A percentile compares a stretch with the other conserved stretches of the same genome.
These are phyloP conservation scores for Cephus rjabovi DNA, from an alignment of 2,888 invertebrate species.

Conservation along the genomic window DNA sequence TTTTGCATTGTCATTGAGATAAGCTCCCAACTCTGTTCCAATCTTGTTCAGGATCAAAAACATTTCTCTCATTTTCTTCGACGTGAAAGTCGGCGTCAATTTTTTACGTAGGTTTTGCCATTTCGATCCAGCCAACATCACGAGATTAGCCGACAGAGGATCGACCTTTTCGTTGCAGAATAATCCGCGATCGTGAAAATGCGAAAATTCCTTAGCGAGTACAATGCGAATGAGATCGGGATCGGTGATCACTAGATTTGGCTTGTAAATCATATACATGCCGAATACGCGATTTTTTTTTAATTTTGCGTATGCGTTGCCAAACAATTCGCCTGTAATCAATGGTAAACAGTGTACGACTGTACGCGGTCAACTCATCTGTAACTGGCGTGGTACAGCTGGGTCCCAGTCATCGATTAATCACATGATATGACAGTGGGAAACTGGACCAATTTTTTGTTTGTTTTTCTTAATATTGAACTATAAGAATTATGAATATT, in stretches of 20 bases:
- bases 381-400: too few species aligned
- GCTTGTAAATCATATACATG: slow-evolving; percentile 47
- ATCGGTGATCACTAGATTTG: slow-evolving; percentile 53
- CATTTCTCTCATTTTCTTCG: slow-evolving; percentile 62
- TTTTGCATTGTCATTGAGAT: slow-evolving; percentile 24
- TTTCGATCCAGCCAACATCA: slow-evolving; percentile 49
- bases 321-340: slow-evolving; percentile 41
- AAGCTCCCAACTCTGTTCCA: slow-evolving; percentile 38
- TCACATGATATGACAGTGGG: too few species aligned
- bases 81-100: slow-evolving; percentile 62
- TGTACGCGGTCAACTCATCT: too few species aligned
- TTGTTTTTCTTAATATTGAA: too few species aligned
- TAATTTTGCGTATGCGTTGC: slow-evolving; percentile 35
- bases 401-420: too few species aligned
- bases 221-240: slow-evolving; percentile 53
- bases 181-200: slow-evolving; percentile 59
- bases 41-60: slow-evolving; percentile 48
- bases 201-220: slow-evolving; percentile 57
- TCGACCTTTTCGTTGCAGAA: slow-evolving; percentile 52
- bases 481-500: too few species aligned
- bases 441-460: too few species aligned
- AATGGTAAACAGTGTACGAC: too few species aligned
- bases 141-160: slow-evolving; percentile 53
- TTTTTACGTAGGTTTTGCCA: slow-evolving; percentile 61
- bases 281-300: slow-evolving; percentile 48